Evolutionary conservation across 2,888 invertebrate genomes (phyloP), one percentile per base, ranked within the genome.

Genomic region (Hirudinaria manillensis): DNA sequence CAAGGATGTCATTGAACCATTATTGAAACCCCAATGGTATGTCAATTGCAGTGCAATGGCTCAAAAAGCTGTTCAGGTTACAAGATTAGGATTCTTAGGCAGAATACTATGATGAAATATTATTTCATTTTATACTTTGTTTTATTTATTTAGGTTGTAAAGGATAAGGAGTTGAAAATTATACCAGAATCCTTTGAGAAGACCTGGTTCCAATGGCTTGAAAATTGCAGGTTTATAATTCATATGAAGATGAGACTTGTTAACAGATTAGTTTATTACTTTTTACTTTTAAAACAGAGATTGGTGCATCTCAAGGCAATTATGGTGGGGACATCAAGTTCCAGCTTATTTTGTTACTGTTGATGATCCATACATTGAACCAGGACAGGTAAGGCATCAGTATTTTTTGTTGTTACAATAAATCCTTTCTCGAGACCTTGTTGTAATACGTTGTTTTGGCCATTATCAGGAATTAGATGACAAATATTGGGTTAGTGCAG

Each of bases 241-340:
- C 61, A 29, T 56, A 6, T 27, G 56, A 56, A 16, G 27, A 21
- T 21, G 56, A 56, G n/a, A 19, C 29, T 3, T 3, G 4, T 7
- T 61, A 7, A 61, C 29, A 21, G n/a, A 29, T 61, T 1, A 29
- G 16, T 45, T 45, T 45, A 45, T 16, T 53, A 53, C 13, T 53
- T 53, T 53, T n/a, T 61, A 61, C 29, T 16, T 34, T 56, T 27
- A n/a, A 53, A 82, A 34, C 81, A 90, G 95, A 4, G 98, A 99
- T 86, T 99, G 99, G 99, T 99, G 99, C 86, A 93, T 99, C 77
- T 98, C 97, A 0, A 88, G 89, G 1, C 99, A 99, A 85, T 88
- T 99, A 75, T 99, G 99, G 99, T 99, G 99, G 99, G 99, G 99
- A 0, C 99, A 99, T 86, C 90, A 93, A 76, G 94, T 99, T 80